These are phyloP conservation scores for Chaitophorus viminalis DNA, from an alignment of 2,888 invertebrate species.

Conservation along the genomic window DNA sequence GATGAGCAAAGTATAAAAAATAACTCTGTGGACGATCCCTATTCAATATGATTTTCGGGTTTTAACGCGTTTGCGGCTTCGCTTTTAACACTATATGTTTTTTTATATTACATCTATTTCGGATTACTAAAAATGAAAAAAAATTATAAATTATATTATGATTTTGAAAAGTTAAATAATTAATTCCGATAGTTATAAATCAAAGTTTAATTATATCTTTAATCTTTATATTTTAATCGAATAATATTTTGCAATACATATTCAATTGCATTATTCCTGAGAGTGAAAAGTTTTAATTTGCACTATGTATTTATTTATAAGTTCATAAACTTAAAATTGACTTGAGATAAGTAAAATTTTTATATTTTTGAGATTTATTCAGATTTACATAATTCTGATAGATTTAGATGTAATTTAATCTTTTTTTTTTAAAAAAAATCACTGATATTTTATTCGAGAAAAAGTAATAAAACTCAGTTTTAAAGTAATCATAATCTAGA, in stretches of 20 bases:
- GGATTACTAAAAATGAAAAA: not conserved
- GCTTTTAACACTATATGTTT: not conserved
- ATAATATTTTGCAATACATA: not conserved
- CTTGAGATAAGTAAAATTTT: constrained; percentile 19
- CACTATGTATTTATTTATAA: constrained; percentile 38
- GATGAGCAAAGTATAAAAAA: not conserved
- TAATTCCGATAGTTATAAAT: not conserved
- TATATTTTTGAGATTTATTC: constrained; percentile 20
- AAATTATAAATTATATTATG: not conserved
- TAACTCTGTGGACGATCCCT: not conserved
- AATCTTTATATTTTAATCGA: not conserved
- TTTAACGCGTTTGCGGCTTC: not conserved
- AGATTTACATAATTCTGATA: constrained; percentile 40
- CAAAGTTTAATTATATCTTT: not conserved
- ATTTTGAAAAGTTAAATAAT: not conserved
- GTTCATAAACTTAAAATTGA: constrained; percentile 47
- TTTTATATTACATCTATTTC: not conserved
- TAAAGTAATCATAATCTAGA: not conserved
- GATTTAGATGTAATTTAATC: not conserved
- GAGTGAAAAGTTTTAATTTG: constrained; percentile 11
- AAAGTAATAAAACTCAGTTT: not conserved
- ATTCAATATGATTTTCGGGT: not conserved
- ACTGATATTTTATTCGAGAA: constrained; percentile 4
- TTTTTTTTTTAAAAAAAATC: constrained; percentile 14
- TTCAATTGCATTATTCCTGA: constrained; percentile 2